Percentiles rank a stretch among this genome's conserved stretches.
Conservation (phyloP, 1,140 invertebrate genomes). For the Drosophila chauvacae region DNA sequence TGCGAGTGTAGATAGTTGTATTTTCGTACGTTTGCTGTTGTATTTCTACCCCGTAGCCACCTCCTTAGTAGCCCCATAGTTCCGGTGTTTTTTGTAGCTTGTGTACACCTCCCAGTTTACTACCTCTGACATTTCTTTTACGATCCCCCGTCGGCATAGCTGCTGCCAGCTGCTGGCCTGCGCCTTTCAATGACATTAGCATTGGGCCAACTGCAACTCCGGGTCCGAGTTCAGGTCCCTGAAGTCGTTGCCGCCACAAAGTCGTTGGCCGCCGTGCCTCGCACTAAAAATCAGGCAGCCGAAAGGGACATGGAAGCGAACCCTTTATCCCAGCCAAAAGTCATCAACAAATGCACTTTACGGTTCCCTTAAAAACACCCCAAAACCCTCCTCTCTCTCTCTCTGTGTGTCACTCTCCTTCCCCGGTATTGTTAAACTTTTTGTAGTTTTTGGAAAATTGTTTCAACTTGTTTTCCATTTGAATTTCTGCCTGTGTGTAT, state of each 20-base stretch:
- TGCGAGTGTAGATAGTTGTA: slow-evolving; percentile 40
- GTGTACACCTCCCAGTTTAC: slow-evolving; percentile 57
- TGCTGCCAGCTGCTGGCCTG: slow-evolving; percentile 53
- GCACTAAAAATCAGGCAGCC: slow-evolving; percentile 57
- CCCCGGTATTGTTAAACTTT: slow-evolving; percentile 36
- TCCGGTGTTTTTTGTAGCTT: slow-evolving; percentile 59
- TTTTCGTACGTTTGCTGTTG: slow-evolving; percentile 61
- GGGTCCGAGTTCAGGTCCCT: slow-evolving; percentile 19
- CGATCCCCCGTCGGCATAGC: slow-evolving; percentile 60
- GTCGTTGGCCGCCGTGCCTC: slow-evolving; percentile 34
- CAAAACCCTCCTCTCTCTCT: background rate
- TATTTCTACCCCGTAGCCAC: slow-evolving; percentile 45
- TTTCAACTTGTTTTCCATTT: slow-evolving; percentile 35
- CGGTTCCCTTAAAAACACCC: slow-evolving; percentile 5
- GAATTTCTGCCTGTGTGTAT: slow-evolving; percentile 15
- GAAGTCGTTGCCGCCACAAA: slow-evolving; percentile 34
- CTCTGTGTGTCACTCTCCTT: background rate
- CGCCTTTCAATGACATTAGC: slow-evolving; percentile 78
- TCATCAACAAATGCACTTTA: slow-evolving; percentile 54
- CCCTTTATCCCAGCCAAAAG: slow-evolving; percentile 39
- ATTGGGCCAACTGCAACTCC: slow-evolving; percentile 22
- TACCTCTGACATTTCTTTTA: slow-evolving; percentile 76
- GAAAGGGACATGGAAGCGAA: slow-evolving; percentile 29
- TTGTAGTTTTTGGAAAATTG: slow-evolving; percentile 50
- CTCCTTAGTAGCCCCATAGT: slow-evolving; percentile 30